A percentile compares a stretch with the other conserved stretches of the same genome.
These are phyloP conservation scores for Arothron firmamentum DNA, from an alignment of 2,113 vertebrate species.

Conservation along the genomic window DNA sequence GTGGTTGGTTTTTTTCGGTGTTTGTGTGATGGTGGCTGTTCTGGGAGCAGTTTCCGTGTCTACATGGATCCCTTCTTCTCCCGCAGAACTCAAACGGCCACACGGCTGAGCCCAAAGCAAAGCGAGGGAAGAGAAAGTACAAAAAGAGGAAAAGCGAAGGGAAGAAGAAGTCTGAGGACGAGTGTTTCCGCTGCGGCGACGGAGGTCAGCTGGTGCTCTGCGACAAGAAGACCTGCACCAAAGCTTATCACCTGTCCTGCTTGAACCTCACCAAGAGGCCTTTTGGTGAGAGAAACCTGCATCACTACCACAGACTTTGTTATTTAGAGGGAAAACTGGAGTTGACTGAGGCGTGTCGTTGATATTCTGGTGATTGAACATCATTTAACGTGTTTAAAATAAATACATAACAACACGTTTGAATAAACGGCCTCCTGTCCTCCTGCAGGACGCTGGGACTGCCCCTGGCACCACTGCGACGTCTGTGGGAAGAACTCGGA, in stretches of 20 bases:
- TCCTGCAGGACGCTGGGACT: slow-evolving; percentile 92
- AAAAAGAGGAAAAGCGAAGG: slow-evolving; percentile 78
- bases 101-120: slow-evolving; percentile 86
- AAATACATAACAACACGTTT: too few species aligned
- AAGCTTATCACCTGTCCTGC: slow-evolving; percentile 94
- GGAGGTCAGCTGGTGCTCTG: slow-evolving; percentile 94
- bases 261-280: slow-evolving; percentile 92
- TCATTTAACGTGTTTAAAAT: too few species aligned
- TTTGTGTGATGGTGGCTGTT: too few species aligned
- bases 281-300: slow-evolving; percentile 79
- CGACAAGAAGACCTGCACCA: slow-evolving; percentile 90
- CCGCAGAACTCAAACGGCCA: slow-evolving; percentile 72
- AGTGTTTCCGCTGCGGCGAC: slow-evolving; percentile 95
- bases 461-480: slow-evolving; percentile 98
- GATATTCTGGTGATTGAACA: too few species aligned
- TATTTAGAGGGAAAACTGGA: too few species aligned
- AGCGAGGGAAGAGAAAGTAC: slow-evolving; percentile 84
- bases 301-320: background rate
- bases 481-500: slow-evolving; percentile 91
- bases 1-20: slow-evolving; percentile 48
- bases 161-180: slow-evolving; percentile 85
- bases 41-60: too few species aligned
- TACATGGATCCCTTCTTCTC: background rate
- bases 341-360: too few species aligned
- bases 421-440: too few species aligned